These are phyloP conservation scores for Emydura subglobosa DNA, from an alignment of 2,113 vertebrate genomes.

Conservation along the genomic window DNA sequence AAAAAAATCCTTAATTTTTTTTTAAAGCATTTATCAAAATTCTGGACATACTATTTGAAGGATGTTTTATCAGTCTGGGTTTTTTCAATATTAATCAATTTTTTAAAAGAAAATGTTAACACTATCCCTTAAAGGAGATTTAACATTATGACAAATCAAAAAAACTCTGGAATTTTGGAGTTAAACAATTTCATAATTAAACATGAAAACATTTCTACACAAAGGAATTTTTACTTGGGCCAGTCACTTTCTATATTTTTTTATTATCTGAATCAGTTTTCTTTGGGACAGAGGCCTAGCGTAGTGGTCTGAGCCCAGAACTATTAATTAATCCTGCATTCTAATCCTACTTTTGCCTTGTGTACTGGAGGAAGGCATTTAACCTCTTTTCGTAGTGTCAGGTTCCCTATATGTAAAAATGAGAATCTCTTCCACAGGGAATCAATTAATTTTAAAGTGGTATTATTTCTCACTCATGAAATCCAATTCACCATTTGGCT, in stretches of 20 bases:
- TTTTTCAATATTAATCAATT: neutral
- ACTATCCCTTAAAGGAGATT: neutral
- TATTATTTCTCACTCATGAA: neutral
- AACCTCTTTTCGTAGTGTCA: neutral
- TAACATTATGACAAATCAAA: neutral
- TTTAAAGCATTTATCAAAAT: neutral
- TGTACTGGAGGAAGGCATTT: neutral
- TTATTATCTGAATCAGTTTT: neutral
- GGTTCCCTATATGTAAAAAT: neutral
- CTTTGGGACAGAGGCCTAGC: neutral
- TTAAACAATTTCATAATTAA: neutral
- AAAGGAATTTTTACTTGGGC: neutral
- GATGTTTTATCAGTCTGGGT: neutral
- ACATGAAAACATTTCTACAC: rapidly evolving
- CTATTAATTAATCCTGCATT: neutral
- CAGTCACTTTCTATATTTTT: rapidly evolving
- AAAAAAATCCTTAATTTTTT: neutral
- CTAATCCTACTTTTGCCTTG: neutral
- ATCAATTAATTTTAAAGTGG: neutral
- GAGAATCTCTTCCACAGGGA: rapidly evolving
- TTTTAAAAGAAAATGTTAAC: neutral
- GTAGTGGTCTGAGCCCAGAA: neutral
- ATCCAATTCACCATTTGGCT: rapidly evolving
- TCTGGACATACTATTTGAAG: neutral
- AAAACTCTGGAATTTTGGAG: neutral